Evolutionary conservation across 2,888 invertebrate species (phyloP).

Genomic region (Plebejus anna): DNA sequence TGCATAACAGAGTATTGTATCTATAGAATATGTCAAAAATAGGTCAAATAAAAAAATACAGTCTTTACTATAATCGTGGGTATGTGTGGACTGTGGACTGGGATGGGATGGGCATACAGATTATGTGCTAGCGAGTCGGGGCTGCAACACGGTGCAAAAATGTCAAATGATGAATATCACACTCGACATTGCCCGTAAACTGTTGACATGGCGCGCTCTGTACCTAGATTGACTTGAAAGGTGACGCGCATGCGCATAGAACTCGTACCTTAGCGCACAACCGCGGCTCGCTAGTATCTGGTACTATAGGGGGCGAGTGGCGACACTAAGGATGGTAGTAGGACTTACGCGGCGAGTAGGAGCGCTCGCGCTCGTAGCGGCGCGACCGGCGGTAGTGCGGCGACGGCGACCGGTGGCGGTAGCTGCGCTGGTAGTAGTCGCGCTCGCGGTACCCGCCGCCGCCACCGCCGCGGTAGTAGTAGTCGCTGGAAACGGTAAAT

Average conservation of each 20-base stretch:
- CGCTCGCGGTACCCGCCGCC: conserved; percentile 74
- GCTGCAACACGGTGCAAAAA: not conserved
- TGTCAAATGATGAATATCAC: not conserved
- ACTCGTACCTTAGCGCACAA: no score
- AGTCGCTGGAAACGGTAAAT: conserved; percentile 43
- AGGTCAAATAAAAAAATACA: not conserved
- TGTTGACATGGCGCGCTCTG: no score
- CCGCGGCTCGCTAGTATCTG: not conserved
- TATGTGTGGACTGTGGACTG: not conserved
- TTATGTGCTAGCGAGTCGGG: conserved; percentile 7
- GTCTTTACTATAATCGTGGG: not conserved
- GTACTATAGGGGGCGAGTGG: not conserved
- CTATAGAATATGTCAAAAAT: not conserved
- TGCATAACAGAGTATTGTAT: not conserved
- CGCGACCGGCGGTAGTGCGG: conserved; percentile 85
- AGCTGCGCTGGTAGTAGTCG: conserved; percentile 76
- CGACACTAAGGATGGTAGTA: conserved; percentile 48
- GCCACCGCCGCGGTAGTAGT: conserved; percentile 67
- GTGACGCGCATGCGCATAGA: no score
- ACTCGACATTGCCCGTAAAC: not conserved
- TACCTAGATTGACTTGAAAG: no score
- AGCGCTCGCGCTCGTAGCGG: conserved; percentile 87
- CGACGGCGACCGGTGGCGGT: conserved; percentile 84
- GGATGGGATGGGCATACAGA: not conserved
- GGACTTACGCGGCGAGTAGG: conserved; percentile 90